phyloP scores from a whole-genome alignment of 2,888 invertebrate genomes.

The Halocaridina rubra region DNA sequence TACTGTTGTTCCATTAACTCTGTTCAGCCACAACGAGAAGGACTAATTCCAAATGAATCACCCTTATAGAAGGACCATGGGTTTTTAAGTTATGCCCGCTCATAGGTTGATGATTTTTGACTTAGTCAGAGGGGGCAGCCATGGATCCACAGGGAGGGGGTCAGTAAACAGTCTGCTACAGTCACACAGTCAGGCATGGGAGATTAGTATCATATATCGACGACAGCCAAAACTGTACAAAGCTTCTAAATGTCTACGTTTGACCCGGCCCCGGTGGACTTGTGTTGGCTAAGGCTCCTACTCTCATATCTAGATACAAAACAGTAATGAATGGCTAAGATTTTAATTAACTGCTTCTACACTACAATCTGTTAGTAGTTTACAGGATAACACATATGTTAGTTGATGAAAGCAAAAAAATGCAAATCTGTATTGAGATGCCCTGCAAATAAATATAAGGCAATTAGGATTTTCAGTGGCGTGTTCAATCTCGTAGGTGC shows the following conservation, averaged over 20 bases:
- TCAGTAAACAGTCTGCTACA: constrained; percentile 54
- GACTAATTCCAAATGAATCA: constrained; percentile 20
- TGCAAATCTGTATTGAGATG: not conserved
- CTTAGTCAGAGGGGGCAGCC: constrained; percentile 27
- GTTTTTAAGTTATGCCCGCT: constrained; percentile 42
- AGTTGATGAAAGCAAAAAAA: not conserved
- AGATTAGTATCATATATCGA: constrained; percentile 38
- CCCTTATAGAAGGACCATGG: constrained; percentile 45
- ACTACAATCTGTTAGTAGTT: not conserved
- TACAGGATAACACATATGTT: not conserved
- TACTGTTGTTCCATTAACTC: constrained; percentile 11
- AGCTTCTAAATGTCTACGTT: constrained; percentile 55
- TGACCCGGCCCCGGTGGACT: constrained; percentile 56
- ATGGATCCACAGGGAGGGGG: constrained; percentile 46
- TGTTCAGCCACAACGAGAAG: not conserved
- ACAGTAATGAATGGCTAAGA: constrained; percentile 2
- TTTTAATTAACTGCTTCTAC: constrained; percentile 1
- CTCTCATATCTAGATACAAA: constrained; percentile 18
- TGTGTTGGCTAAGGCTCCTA: constrained; percentile 44
- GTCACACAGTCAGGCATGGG: constrained; percentile 57
- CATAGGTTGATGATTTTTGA: constrained; percentile 45
- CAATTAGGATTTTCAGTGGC: not conserved
- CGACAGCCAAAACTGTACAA: constrained; percentile 59
- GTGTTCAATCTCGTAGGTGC: not conserved
- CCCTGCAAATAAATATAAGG: not conserved